Percentiles rank a stretch among this genome's conserved stretches.
Evolutionary conservation across 2,797 vertebrate genomes (phyloP).

Genomic region (Takifugu rubripes): DNA sequence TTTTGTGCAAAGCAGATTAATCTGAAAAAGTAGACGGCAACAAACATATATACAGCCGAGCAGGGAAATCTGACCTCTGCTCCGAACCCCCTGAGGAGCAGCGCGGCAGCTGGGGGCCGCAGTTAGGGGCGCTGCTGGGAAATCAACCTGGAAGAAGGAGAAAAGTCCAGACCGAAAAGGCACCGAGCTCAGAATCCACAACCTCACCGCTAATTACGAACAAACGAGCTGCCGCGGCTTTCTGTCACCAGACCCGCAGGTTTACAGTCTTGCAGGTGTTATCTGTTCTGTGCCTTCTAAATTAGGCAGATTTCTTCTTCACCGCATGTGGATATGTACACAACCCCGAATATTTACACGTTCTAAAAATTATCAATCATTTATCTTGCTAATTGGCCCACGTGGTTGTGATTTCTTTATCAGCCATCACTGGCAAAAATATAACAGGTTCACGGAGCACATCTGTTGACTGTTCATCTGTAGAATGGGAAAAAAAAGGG

Average conservation of each 20-base stretch:
- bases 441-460: conserved; percentile 39
- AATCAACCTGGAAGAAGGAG: no score
- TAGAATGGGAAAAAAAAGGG: conserved; percentile 27
- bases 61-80: no score
- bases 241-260: background rate
- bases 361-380: conserved; percentile 17
- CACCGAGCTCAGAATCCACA: background rate
- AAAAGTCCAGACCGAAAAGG: no score
- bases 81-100: no score
- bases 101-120: no score
- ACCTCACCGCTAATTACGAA: background rate
- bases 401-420: conserved; percentile 29
- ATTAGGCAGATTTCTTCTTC: background rate
- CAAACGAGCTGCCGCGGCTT: no score
- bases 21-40: no score
- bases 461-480: conserved; percentile 47
- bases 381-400: conserved; percentile 18
- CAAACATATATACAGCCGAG: no score
- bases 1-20: no score
- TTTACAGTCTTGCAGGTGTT: background rate
- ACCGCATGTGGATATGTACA: background rate
- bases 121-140: no score
- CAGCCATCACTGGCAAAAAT: conserved; percentile 22
- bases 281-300: background rate
- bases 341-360: conserved; percentile 11